A percentile compares a stretch with the other conserved stretches of the same genome.
Evolutionary conservation across 53 echinoderm and acorn worm genomes (phyloP).

Genomic region (Antedon mediterranea): DNA sequence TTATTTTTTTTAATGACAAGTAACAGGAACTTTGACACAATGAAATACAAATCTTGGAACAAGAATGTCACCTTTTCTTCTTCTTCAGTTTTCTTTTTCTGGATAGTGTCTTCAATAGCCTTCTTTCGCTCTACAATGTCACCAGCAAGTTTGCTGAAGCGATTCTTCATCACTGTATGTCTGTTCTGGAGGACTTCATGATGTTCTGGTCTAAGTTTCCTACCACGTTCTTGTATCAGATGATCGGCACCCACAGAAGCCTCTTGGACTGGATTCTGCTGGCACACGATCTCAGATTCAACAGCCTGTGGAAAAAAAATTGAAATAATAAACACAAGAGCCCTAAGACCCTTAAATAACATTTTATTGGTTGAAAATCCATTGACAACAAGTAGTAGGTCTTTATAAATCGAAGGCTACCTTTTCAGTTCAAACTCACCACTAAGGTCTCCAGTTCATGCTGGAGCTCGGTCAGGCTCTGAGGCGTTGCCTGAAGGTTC

Average conservation of each 20-base stretch:
- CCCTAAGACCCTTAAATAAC: too few relatives aligned
- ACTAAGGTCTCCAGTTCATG: constrained; percentile 60
- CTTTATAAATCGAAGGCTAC: too few relatives aligned
- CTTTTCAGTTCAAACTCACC: too few relatives aligned
- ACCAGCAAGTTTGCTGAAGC: constrained; percentile 51
- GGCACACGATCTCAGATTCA: constrained; percentile 51
- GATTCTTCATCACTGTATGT: constrained; percentile 62
- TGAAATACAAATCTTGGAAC: background rate
- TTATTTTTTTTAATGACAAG: too few relatives aligned
- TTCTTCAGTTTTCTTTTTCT: constrained; percentile 44
- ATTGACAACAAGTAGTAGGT: too few relatives aligned
- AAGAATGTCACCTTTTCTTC: constrained; percentile 52
- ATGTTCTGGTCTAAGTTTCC: constrained; percentile 88
- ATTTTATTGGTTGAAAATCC: too few relatives aligned
- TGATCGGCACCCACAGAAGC: constrained; percentile 67
- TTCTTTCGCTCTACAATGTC: constrained; percentile 51
- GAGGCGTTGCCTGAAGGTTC: constrained; percentile 10
- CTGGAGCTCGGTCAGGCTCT: constrained; percentile 39
- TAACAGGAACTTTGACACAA: too few relatives aligned
- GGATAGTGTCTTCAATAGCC: constrained; percentile 56
- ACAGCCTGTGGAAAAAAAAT: constrained; percentile 61
- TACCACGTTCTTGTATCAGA: constrained; percentile 71
- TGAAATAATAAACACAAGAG: background rate
- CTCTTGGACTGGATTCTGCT: constrained; percentile 68
- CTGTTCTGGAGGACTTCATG: constrained; percentile 69